Conservation (phyloP, 2,113 vertebrate species). For the Corythaixoides concolor region DNA sequence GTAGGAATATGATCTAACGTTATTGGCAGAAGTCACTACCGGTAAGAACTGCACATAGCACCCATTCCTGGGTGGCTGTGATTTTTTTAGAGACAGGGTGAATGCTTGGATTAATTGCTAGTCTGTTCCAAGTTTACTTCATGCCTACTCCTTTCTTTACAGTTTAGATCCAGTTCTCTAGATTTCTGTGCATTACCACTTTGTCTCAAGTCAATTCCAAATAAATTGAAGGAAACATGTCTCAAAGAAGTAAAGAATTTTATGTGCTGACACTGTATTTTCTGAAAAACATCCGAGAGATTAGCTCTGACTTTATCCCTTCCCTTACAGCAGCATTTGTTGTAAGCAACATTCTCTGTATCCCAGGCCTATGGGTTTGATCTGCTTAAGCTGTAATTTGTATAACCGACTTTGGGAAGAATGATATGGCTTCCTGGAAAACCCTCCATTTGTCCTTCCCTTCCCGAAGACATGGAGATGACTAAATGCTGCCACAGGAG, state of each 20-base stretch:
- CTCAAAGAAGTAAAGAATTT: background rate
- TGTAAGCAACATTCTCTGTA: background rate
- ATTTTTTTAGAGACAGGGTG: background rate
- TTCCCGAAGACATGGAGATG: constrained; percentile 7
- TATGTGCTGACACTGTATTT: background rate
- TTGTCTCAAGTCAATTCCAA: background rate
- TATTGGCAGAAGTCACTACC: background rate
- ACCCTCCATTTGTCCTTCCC: background rate
- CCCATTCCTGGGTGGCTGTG: background rate
- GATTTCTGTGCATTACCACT: background rate
- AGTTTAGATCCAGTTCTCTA: background rate
- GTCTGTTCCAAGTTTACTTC: background rate
- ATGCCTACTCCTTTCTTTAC: background rate
- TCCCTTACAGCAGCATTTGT: background rate
- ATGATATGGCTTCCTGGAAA: background rate
- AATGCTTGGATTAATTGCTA: background rate
- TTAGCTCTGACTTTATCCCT: background rate
- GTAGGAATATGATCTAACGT: background rate
- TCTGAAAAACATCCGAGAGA: background rate
- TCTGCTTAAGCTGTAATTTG: background rate
- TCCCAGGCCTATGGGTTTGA: background rate
- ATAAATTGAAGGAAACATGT: background rate
- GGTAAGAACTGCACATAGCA: background rate
- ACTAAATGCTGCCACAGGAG: constrained; percentile 65
- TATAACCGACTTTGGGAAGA: constrained; percentile 16